These are phyloP conservation scores for Prunella strophiata DNA, from an alignment of 2,797 vertebrate genomes.

Conservation along the genomic window DNA sequence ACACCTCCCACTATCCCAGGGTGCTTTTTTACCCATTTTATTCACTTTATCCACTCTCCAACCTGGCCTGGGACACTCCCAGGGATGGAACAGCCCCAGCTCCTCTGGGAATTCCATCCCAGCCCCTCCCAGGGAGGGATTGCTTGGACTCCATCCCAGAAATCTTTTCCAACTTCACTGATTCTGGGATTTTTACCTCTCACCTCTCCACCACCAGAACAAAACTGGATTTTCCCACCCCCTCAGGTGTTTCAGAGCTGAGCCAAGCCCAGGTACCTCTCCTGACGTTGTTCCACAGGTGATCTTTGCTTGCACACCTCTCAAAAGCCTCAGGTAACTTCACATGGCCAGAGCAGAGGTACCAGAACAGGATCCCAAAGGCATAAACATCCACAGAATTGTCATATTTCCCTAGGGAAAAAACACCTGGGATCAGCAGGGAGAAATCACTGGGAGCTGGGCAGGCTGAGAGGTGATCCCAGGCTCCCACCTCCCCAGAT, in stretches of 20 bases:
- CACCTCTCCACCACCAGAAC: not conserved
- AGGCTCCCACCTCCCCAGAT: not conserved
- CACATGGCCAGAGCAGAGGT: slow-evolving; percentile 94
- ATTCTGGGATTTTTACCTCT: not conserved
- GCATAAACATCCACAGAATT: slow-evolving; percentile 98
- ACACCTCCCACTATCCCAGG: too few species aligned
- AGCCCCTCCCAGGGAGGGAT: too few species aligned
- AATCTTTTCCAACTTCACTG: not conserved
- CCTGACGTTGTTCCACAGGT: slow-evolving; percentile 97
- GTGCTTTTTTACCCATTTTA: too few species aligned
- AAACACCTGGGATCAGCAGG: not conserved
- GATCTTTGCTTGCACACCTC: slow-evolving; percentile 97
- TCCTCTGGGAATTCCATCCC: too few species aligned
- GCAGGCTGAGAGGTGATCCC: not conserved
- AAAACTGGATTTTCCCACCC: not conserved
- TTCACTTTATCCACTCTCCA: too few species aligned
- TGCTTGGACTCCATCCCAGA: not conserved
- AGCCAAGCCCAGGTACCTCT: slow-evolving; percentile 82
- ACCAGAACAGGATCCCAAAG: slow-evolving; percentile 99
- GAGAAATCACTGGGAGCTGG: not conserved
- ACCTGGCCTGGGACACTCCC: too few species aligned
- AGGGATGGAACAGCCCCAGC: too few species aligned
- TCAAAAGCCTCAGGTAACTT: slow-evolving; percentile 98
- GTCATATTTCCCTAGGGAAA: slow-evolving; percentile 92
- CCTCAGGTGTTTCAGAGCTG: not conserved